Evolutionary conservation across 2,797 vertebrate species (phyloP), one percentile per base, ranked within the genome.

Genomic region (Petrocephalus schoutedeni): DNA sequence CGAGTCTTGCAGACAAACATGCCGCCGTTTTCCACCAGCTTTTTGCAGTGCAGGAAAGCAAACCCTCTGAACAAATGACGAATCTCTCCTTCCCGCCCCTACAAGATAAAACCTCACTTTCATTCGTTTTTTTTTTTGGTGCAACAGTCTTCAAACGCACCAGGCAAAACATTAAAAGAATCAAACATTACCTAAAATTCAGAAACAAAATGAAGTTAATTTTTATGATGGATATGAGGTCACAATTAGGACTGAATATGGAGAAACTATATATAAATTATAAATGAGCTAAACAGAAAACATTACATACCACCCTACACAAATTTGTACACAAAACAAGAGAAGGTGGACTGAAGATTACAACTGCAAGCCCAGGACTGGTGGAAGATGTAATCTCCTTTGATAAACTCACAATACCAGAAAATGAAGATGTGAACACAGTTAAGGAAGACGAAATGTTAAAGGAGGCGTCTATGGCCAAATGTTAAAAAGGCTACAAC

Each of bases 21-120:
- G n/a, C 98, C 98, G 0, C 98, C 98, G 0, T 99, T 99, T 91
- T 99, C 98, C 91, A 99, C 98, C 92, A 99, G 92, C 91, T 98
- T 98, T 94, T 99, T 99, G 88, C 97, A 99, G 91, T 99, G 98
- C n/a, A 98, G 96, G 92, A 99, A 99, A 57, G 97, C 97, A 0
- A 97, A 98, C 87, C 97, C 97, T 0, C 97, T 93, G 93, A 96
- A 99, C 0, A 99, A 94, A 91, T 98, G 97, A 0, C 98, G 96
- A 36, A 99, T 99, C 91, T 99, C 98, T 0, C 98, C 98, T 85
- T 98, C 97, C 0, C 98, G 96, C 9, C 97, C 98, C 98, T 99
- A 88, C 1, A 8, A 88, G 14, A 53, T 1, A 23, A 0, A 23
- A 58, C 4, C 45, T 54, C 49, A 74, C 19, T n/a, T 19, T 80